These are phyloP conservation scores for Sebastes wilsoni DNA, from an alignment of 2,797 vertebrate genomes.

Conservation along the genomic window DNA sequence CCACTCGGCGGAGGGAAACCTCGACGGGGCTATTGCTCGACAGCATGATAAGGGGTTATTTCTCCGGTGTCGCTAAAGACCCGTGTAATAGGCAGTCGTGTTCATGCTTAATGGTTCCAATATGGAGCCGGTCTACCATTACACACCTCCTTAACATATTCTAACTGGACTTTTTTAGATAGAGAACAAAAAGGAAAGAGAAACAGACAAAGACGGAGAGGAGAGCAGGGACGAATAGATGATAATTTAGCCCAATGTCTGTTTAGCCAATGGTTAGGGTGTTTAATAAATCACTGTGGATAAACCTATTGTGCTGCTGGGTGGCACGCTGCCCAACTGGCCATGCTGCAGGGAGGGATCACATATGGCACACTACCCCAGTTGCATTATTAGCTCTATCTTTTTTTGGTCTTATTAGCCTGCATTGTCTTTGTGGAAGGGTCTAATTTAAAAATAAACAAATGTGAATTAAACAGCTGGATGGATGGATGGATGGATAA, in stretches of 20 bases:
- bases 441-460: background rate
- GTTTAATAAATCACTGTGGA: conserved; percentile 52
- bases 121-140: conserved; percentile 25
- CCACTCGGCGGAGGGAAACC: background rate
- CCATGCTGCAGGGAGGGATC: conserved; percentile 29
- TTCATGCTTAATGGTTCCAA: conserved; percentile 45
- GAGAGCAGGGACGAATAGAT: background rate
- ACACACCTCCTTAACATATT: conserved; percentile 27
- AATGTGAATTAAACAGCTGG: background rate
- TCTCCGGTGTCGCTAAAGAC: conserved; percentile 47
- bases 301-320: conserved; percentile 44
- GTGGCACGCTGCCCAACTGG: conserved; percentile 57
- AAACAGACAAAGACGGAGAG: background rate
- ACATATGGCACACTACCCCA: conserved; percentile 47
- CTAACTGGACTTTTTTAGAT: background rate
- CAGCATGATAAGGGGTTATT: conserved; percentile 38
- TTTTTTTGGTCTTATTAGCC: conserved; percentile 14
- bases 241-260: conserved; percentile 16
- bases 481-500: background rate
- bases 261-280: conserved; percentile 24
- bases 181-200: background rate
- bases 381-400: conserved; percentile 8
- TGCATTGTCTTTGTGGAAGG: background rate
- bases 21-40: background rate
- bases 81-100: conserved; percentile 41